These are phyloP conservation scores for Eutrigla gurnardus DNA, from an alignment of 2,797 vertebrate species.

Conservation along the genomic window DNA sequence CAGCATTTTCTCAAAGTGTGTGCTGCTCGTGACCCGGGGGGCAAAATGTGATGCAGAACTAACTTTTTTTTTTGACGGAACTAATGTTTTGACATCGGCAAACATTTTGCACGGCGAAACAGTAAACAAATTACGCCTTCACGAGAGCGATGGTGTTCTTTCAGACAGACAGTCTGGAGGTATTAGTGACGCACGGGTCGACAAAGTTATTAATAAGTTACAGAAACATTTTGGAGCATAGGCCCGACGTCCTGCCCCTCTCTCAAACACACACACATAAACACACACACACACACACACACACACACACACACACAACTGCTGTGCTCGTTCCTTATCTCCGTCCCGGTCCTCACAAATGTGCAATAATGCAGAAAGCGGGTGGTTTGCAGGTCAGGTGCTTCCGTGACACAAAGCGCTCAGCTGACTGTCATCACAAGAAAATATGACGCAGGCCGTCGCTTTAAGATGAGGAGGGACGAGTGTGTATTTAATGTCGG, in stretches of 20 bases:
- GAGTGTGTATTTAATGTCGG: not conserved
- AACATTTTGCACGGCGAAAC: not conserved
- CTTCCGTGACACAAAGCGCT: not conserved
- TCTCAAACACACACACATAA: not conserved
- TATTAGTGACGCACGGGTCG: not conserved
- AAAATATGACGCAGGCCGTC: not conserved
- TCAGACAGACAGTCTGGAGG: not conserved
- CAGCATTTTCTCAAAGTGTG: not conserved
- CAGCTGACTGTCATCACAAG: not conserved
- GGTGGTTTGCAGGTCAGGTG: not conserved
- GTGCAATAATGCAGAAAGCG: not conserved
- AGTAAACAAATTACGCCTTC: not conserved
- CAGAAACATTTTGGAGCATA: not conserved
- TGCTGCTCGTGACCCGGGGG: not conserved
- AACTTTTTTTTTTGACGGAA: not conserved
- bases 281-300: not conserved
- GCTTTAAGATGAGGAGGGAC: not conserved
- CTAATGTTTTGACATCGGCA: not conserved
- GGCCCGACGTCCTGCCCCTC: not conserved
- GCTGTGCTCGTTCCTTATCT: rapidly evolving
- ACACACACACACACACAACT: no score
- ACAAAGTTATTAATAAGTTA: not conserved
- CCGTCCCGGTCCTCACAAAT: not conserved
- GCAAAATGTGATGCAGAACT: not conserved
- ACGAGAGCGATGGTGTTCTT: not conserved